Conservation (phyloP, 2,113 vertebrate genomes). For the Thoracochromis brauschi region DNA sequence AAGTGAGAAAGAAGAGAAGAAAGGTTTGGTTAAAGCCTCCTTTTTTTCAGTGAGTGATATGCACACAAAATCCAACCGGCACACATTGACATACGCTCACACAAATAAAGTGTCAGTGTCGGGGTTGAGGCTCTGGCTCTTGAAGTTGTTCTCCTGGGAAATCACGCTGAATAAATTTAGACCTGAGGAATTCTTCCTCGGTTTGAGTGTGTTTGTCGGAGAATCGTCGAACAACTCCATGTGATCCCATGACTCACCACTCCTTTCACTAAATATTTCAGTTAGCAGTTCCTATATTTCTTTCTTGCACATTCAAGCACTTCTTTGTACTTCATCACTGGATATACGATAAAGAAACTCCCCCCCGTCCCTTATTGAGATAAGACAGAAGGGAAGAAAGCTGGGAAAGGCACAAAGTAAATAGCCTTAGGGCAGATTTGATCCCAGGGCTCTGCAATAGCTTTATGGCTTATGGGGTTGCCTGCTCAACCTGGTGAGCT, state of each 20-base stretch:
- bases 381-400: neutral
- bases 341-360: neutral
- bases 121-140: slow-evolving; percentile 25
- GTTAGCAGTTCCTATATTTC: neutral
- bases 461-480: neutral
- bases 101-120: slow-evolving; percentile 23
- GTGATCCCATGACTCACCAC: neutral
- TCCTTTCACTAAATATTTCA: neutral
- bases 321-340: neutral
- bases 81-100: neutral
- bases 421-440: neutral
- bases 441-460: neutral
- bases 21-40: neutral
- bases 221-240: neutral
- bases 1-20: neutral
- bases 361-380: neutral
- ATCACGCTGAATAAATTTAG: slow-evolving; percentile 60
- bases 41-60: neutral
- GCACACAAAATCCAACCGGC: neutral
- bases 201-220: neutral
- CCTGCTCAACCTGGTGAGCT: neutral
- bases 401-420: neutral
- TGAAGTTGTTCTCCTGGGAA: slow-evolving; percentile 44
- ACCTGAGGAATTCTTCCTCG: slow-evolving; percentile 24
- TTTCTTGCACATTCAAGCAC: neutral